These are phyloP conservation scores for Pangasianodon gigas DNA, from an alignment of 2,113 vertebrate genomes.

Conservation along the genomic window DNA sequence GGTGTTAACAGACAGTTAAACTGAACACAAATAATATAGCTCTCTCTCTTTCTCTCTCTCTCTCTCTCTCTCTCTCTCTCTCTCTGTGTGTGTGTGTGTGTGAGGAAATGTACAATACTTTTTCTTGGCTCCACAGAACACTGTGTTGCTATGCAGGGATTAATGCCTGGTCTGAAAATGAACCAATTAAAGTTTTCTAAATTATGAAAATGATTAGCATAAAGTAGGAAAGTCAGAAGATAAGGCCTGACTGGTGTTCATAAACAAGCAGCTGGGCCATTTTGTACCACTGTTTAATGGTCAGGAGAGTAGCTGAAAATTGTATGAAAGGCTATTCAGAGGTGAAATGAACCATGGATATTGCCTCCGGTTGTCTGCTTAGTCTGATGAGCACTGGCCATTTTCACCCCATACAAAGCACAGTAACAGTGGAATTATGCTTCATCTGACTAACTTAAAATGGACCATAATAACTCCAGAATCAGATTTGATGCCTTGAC, in stretches of 20 bases:
- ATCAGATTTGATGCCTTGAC: background rate
- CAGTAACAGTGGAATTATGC: slow-evolving; percentile 7
- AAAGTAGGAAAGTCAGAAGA: slow-evolving; percentile 54
- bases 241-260: slow-evolving; percentile 49
- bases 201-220: slow-evolving; percentile 60
- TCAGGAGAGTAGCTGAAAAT: background rate
- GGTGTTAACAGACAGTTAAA: background rate
- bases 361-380: slow-evolving; percentile 39
- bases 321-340: background rate
- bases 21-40: background rate
- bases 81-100: background rate
- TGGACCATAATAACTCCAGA: background rate
- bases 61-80: background rate
- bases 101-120: slow-evolving; percentile 28
- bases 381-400: slow-evolving; percentile 39
- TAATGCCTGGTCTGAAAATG: slow-evolving; percentile 60
- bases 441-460: background rate
- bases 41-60: background rate
- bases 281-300: background rate
- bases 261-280: slow-evolving; percentile 40
- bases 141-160: slow-evolving; percentile 56
- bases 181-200: slow-evolving; percentile 65
- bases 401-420: slow-evolving; percentile 42
- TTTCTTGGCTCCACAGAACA: slow-evolving; percentile 31
- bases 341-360: slow-evolving; percentile 12